Conservation (phyloP, 1,140 invertebrate species). For the Holotrichia oblita region DNA sequence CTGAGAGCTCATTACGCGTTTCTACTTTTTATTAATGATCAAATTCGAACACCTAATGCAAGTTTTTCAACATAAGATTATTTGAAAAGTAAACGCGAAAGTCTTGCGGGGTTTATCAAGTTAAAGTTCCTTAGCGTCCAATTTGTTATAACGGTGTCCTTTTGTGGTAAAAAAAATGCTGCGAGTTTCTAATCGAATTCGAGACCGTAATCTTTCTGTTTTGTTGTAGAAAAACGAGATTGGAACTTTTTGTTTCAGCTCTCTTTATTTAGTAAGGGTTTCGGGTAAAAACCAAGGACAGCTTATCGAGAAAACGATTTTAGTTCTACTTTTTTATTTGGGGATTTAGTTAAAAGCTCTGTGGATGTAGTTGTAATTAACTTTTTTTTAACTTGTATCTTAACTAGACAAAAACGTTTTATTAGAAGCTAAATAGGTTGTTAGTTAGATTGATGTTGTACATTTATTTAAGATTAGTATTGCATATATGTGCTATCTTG, state of each 20-base stretch:
- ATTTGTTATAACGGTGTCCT: neutral
- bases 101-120: neutral
- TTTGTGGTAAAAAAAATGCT: neutral
- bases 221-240: conserved; percentile 27
- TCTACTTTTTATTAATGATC: too few species aligned
- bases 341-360: too few species aligned
- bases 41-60: too few species aligned
- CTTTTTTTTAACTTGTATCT: too few species aligned
- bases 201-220: conserved; percentile 18
- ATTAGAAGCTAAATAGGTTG: too few species aligned
- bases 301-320: neutral
- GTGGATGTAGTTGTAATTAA: too few species aligned
- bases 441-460: too few species aligned
- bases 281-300: neutral
- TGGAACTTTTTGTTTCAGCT: neutral
- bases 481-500: too few species aligned
- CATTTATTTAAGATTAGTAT: too few species aligned
- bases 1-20: neutral
- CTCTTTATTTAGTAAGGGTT: neutral
- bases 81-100: neutral
- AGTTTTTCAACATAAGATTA: too few species aligned
- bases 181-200: neutral
- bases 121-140: neutral
- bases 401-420: too few species aligned
- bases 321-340: too few species aligned